A percentile compares a stretch with the other conserved stretches of the same genome.
phyloP scores from a whole-genome alignment of 2,797 vertebrate genomes.

The Coregonus sp. region DNA sequence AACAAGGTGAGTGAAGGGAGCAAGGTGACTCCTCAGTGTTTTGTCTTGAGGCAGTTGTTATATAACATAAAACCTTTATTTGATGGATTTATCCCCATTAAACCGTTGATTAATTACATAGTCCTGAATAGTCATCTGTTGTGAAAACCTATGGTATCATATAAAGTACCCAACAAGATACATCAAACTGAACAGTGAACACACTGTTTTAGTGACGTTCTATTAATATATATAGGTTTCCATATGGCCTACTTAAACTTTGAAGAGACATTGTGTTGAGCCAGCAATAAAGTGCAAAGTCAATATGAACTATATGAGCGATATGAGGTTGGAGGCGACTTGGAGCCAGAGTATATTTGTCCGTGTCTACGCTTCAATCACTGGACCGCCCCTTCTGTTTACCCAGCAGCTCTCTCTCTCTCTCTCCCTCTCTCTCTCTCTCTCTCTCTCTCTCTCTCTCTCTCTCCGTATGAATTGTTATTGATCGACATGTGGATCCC shows the following conservation, averaged over 20 bases:
- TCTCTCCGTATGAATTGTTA: not conserved
- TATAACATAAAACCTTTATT: slow-evolving; percentile 15
- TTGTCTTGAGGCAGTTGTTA: slow-evolving; percentile 1
- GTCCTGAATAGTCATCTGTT: not conserved
- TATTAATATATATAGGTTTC: slow-evolving; percentile 55
- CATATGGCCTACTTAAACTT: slow-evolving; percentile 58
- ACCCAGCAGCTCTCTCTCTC: not conserved
- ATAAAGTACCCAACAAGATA: not conserved
- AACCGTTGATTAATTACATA: not conserved
- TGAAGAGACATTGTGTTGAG: slow-evolving; percentile 41
- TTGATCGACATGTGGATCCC: not conserved
- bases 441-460: too few relatives aligned
- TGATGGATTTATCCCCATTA: slow-evolving; percentile 11
- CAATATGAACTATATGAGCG: slow-evolving; percentile 46
- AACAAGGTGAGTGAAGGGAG: not conserved
- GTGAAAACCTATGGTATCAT: slow-evolving; percentile 1
- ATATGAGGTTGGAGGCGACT: slow-evolving; percentile 18
- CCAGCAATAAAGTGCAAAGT: slow-evolving; percentile 45
- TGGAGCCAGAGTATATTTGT: slow-evolving; percentile 33
- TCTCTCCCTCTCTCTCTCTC: too few relatives aligned
- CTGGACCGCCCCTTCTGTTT: slow-evolving; percentile 38
- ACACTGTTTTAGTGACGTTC: slow-evolving; percentile 38
- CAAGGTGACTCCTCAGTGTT: slow-evolving; percentile 2
- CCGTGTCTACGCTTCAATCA: slow-evolving; percentile 30
- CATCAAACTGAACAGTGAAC: slow-evolving; percentile 28